Evolutionary conservation across 2,797 vertebrate species (phyloP).

Genomic region (Acanthopagrus latus): DNA sequence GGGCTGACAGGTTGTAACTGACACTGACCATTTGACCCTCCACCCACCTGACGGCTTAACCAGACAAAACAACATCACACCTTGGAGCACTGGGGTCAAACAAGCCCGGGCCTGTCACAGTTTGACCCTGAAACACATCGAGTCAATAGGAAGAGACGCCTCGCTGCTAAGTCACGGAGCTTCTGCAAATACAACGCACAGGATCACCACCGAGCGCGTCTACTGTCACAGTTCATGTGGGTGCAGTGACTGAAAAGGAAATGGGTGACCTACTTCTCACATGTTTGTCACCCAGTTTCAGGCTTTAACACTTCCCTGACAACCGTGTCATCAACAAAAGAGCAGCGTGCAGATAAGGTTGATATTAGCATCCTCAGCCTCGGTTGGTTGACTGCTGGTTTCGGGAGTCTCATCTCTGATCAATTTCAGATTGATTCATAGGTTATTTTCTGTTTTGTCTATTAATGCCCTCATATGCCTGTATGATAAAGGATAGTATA

Average conservation of each 20-base stretch:
- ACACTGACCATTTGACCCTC: conserved; percentile 62
- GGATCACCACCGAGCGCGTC: background rate
- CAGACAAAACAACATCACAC: conserved; percentile 67
- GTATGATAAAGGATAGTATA: too few species aligned
- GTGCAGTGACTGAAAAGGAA: conserved; percentile 49
- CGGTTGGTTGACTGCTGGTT: background rate
- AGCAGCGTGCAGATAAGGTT: background rate
- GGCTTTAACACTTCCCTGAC: conserved; percentile 3
- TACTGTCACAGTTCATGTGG: conserved; percentile 35
- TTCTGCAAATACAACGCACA: conserved; percentile 48
- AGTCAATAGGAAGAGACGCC: conserved; percentile 19
- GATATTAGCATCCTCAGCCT: background rate
- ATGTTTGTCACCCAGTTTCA: conserved; percentile 49
- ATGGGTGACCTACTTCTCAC: conserved; percentile 63
- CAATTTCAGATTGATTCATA: background rate
- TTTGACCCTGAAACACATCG: conserved; percentile 38
- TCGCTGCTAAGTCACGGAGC: background rate
- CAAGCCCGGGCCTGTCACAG: conserved; percentile 66
- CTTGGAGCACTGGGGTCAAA: conserved; percentile 58
- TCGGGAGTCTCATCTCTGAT: background rate
- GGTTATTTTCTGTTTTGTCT: too few species aligned
- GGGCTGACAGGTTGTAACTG: conserved; percentile 26
- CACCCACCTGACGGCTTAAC: conserved; percentile 36
- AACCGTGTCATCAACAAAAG: conserved; percentile 9
- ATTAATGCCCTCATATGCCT: too few species aligned